phyloP scores from a whole-genome alignment of 2,113 vertebrate genomes.

The Todiramphus chloris region DNA sequence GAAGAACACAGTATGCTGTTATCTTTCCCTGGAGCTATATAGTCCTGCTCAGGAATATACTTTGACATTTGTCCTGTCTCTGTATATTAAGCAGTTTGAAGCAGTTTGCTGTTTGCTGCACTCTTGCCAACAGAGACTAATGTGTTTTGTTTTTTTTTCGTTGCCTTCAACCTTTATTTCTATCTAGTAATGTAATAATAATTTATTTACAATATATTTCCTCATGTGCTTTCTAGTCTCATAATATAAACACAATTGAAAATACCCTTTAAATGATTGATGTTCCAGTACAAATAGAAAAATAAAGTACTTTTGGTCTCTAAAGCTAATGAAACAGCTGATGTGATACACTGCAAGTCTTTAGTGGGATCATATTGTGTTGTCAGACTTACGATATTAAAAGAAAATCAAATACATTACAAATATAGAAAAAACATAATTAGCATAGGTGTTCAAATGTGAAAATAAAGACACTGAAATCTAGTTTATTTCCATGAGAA shows the following conservation, averaged over 20 bases:
- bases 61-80: constrained; percentile 48
- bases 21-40: background rate
- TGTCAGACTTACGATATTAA: background rate
- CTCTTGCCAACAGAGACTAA: background rate
- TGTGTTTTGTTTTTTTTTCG: background rate
- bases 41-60: constrained; percentile 5
- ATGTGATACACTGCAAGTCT: background rate
- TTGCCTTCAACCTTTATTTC: background rate
- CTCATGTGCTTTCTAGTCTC: background rate
- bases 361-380: background rate
- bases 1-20: constrained; percentile 3
- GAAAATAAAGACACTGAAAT: background rate
- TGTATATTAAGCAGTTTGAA: constrained; percentile 47
- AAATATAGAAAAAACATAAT: background rate
- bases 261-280: constrained; percentile 6
- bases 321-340: background rate
- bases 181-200: constrained; percentile 25
- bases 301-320: background rate
- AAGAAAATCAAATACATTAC: background rate
- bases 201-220: constrained; percentile 25
- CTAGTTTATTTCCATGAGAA: background rate
- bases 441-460: background rate
- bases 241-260: constrained; percentile 14
- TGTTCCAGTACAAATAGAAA: constrained; percentile 11
- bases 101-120: constrained; percentile 9